phyloP scores from a whole-genome alignment of 2,113 vertebrate species.

The Hiodon alosoides region DNA sequence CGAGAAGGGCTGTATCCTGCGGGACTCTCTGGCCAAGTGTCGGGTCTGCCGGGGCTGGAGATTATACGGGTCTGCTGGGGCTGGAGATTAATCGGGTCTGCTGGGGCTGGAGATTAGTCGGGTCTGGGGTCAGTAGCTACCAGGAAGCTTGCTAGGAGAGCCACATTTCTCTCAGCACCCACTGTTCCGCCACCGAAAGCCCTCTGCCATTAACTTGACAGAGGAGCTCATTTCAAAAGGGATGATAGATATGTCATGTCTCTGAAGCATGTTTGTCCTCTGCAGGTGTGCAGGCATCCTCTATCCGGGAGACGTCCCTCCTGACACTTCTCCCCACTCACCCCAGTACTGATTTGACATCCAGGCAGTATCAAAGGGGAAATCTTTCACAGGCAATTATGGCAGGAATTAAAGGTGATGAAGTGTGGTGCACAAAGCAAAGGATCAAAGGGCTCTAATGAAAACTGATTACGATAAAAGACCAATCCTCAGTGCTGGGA shows the following conservation, averaged over 20 bases:
- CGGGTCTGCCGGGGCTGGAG: constrained; percentile 64
- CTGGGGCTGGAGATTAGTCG: constrained; percentile 50
- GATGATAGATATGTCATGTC: constrained; percentile 88
- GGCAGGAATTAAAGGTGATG: constrained; percentile 88
- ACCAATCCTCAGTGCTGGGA: constrained; percentile 62
- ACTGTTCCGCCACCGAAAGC: constrained; percentile 74
- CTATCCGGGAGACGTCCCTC: constrained; percentile 67
- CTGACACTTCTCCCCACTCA: constrained; percentile 83
- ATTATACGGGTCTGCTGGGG: constrained; percentile 46
- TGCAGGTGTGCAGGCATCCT: constrained; percentile 75
- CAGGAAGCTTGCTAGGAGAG: constrained; percentile 71
- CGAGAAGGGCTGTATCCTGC: constrained; percentile 62
- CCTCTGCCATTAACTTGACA: constrained; percentile 78
- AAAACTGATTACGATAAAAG: constrained; percentile 81
- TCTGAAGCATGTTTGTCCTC: constrained; percentile 83
- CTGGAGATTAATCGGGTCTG: constrained; percentile 54
- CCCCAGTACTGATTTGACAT: constrained; percentile 75
- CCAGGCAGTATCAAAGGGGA: constrained; percentile 81
- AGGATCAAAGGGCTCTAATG: constrained; percentile 79
- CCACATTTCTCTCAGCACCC: constrained; percentile 82
- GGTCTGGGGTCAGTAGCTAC: constrained; percentile 62
- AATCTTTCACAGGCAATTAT: constrained; percentile 95
- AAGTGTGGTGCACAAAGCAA: constrained; percentile 77
- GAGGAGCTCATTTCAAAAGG: constrained; percentile 77
- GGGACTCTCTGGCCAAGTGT: constrained; percentile 61